A percentile compares a stretch with the other conserved stretches of the same genome.
Conservation (phyloP, 2,113 vertebrate species). For the Lophochroa leadbeateri region DNA sequence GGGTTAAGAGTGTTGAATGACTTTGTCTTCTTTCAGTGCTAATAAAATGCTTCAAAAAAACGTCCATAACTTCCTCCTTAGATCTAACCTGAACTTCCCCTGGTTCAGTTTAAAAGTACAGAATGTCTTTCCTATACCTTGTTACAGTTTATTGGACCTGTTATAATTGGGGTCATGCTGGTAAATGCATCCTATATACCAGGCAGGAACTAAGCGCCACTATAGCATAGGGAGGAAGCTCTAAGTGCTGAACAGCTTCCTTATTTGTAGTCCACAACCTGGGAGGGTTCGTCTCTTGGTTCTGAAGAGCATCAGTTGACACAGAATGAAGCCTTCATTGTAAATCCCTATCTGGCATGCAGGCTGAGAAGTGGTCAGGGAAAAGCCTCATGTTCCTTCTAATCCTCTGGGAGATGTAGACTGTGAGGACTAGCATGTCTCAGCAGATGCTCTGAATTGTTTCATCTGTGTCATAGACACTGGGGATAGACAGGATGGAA, state of each 20-base stretch:
- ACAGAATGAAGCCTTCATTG: accelerated
- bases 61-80: neutral
- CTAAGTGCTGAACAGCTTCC: neutral
- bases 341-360: too few relatives aligned
- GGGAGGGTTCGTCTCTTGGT: too few relatives aligned
- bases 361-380: neutral
- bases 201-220: neutral
- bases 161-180: neutral
- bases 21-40: too few relatives aligned
- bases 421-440: neutral
- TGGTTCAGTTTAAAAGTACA: neutral
- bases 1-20: too few relatives aligned
- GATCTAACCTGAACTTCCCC: neutral
- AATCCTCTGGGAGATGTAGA: neutral
- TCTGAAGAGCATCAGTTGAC: neutral
- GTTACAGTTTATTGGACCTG: neutral
- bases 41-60: too few relatives aligned
- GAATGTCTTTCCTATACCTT: neutral
- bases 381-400: neutral
- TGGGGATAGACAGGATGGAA: neutral
- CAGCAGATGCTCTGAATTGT: neutral
- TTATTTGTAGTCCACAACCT: neutral
- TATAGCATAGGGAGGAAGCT: neutral
- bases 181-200: accelerated
- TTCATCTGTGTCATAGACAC: neutral